Evolutionary conservation across 2,113 vertebrate genomes (phyloP), one percentile per base, ranked within the genome.

Genomic region (Nymphicus hollandicus): DNA sequence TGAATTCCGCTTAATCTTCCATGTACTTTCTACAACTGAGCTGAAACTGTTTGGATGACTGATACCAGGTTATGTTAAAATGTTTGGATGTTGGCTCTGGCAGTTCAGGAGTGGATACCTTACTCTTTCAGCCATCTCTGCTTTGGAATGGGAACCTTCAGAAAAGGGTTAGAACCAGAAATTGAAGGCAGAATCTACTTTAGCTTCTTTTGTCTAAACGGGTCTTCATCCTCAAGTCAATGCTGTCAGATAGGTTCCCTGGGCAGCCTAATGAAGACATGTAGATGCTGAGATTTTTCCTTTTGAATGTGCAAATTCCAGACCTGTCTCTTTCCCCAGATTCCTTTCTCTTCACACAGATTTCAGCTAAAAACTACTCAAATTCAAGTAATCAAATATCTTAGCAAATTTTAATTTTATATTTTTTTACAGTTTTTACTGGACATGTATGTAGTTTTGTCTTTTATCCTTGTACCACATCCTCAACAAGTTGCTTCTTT

Each of bases 271-370:
- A 35, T 41, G 64, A 91, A 91, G 55, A 55, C 0, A 0, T 31
- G 11, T 28, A 85, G n/a, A 39, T 53, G 18, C 4, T 35, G 17
- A 78, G 15, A 17, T 52, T 12, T 88, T 86, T 88, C 18, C 3
- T 66, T 81, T 25, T 58, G 50, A 73, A 78, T 49, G 11, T 29
- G 15, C 19, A 71, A 44, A 83, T 73, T 84, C 13, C 16, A 55
- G n/a, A 8, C 37, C 5, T 44, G 8, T 44, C 24, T 53, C 33
- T 28, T 11, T 9, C 24, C 14, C 4, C 12, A 0, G 0, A 1
- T 20, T 56, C 9, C 13, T 66, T 85, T 81, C 10, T 63, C 22
- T 73, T 87, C 65, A 63, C 5, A 17, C 7, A 44, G 11, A n/a
- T 84, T 87, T 81, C 25, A 81, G 13, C 12, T 81, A 50, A 84